Percentiles rank a stretch among this genome's conserved stretches.
phyloP scores from a whole-genome alignment of 2,113 vertebrate species.

The Sebastes fasciatus region DNA sequence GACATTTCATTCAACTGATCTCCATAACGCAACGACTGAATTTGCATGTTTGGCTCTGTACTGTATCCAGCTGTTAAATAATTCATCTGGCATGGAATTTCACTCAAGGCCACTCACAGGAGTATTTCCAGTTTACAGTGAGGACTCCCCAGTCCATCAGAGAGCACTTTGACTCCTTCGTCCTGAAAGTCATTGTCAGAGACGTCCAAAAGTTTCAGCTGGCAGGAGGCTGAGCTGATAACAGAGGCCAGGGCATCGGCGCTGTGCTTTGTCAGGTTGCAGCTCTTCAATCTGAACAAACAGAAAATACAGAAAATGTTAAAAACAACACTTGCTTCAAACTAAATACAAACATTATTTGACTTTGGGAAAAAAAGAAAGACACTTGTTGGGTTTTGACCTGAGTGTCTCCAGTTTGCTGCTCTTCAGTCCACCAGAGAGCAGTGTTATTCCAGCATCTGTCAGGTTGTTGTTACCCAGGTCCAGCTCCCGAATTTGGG shows the following conservation, averaged over 20 bases:
- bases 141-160: constrained; percentile 40
- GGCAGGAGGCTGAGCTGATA: constrained; percentile 52
- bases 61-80: constrained; percentile 3
- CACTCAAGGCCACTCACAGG: constrained; percentile 41
- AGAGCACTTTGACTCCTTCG: constrained; percentile 51
- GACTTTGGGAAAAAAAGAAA: neutral
- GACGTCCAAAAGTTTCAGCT: constrained; percentile 68
- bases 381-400: constrained; percentile 25
- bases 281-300: constrained; percentile 63
- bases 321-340: neutral
- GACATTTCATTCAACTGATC: neutral
- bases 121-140: constrained; percentile 69
- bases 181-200: constrained; percentile 71
- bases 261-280: constrained; percentile 58
- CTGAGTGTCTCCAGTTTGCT: constrained; percentile 62
- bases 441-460: constrained; percentile 54
- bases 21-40: neutral
- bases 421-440: constrained; percentile 46
- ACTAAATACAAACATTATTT: neutral
- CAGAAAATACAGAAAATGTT: constrained; percentile 3
- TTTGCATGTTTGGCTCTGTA: constrained; percentile 21
- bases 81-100: constrained; percentile 14
- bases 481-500: constrained; percentile 61
- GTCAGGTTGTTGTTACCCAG: constrained; percentile 72
- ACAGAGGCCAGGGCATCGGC: constrained; percentile 27